Conservation (phyloP, 2,113 vertebrate genomes). For the Mustelus asterias region DNA sequence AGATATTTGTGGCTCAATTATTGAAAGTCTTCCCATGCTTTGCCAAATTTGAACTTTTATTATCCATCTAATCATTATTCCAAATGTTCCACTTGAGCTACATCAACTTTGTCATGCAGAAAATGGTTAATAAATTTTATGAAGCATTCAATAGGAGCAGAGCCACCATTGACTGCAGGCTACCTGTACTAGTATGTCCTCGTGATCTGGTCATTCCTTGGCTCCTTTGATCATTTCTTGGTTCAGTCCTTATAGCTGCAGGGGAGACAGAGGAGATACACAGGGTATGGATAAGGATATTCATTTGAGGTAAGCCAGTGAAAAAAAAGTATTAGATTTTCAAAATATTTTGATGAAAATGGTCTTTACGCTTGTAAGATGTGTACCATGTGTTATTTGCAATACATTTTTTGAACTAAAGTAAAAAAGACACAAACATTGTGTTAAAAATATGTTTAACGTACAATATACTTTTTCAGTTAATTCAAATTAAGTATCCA, state of each 20-base stretch:
- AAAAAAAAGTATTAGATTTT: not conserved
- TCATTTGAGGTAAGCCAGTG: not conserved
- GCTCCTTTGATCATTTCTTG: slow-evolving; percentile 55
- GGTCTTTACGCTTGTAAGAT: not conserved
- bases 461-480: not conserved
- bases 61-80: not conserved
- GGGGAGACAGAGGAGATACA: not conserved
- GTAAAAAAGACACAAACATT: not conserved
- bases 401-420: not conserved
- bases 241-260: slow-evolving; percentile 58
- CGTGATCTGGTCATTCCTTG: slow-evolving; percentile 43
- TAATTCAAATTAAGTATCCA: not conserved
- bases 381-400: not conserved
- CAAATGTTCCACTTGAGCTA: not conserved
- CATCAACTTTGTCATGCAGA: not conserved
- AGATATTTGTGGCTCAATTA: not conserved
- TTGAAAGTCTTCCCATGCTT: not conserved
- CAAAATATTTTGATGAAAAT: not conserved
- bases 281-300: not conserved
- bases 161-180: slow-evolving; percentile 38
- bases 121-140: not conserved
- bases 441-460: not conserved
- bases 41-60: not conserved
- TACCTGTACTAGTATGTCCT: slow-evolving; percentile 55
- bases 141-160: not conserved